Evolutionary conservation across 1,140 invertebrate species (phyloP).

Genomic region (Polypedilum pembai): DNA sequence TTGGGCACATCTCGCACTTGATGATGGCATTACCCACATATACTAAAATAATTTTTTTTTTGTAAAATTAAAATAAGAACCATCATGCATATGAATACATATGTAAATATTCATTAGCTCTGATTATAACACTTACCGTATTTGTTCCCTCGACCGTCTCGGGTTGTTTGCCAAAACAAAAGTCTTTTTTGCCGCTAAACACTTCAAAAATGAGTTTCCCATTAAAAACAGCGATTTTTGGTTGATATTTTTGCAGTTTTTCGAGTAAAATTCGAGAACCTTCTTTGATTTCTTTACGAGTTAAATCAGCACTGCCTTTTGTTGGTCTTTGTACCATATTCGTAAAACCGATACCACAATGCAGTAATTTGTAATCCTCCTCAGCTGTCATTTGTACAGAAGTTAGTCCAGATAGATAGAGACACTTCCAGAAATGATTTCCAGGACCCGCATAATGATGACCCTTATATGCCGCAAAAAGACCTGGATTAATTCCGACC

Average conservation of each 20-base stretch:
- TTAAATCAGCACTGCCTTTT: conserved; percentile 91
- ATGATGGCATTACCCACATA: conserved; percentile 98
- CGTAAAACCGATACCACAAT: conserved; percentile 94
- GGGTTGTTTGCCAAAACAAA: conserved; percentile 91
- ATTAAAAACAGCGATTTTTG: conserved; percentile 97
- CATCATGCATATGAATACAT: not conserved
- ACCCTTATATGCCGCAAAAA: conserved; percentile 94
- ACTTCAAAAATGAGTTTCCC: conserved; percentile 97
- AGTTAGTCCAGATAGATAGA: conserved; percentile 88
- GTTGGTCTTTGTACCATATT: conserved; percentile 94
- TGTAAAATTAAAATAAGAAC: no score
- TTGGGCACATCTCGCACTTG: conserved; percentile 90
- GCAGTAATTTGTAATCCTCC: conserved; percentile 87
- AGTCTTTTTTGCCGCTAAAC: conserved; percentile 95
- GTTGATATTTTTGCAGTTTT: conserved; percentile 85
- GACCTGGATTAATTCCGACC: conserved; percentile 96
- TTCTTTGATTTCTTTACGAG: conserved; percentile 94
- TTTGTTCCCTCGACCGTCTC: conserved; percentile 87
- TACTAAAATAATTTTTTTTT: conserved; percentile 59
- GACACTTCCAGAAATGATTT: conserved; percentile 98
- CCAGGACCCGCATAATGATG: conserved; percentile 97
- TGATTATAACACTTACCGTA: conserved; percentile 61
- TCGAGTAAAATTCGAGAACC: conserved; percentile 84
- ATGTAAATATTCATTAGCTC: conserved; percentile 30
- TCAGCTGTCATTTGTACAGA: conserved; percentile 92